Percentiles rank a stretch among this genome's conserved stretches.
These are phyloP conservation scores for Cryptoblepharus egeriae DNA, from an alignment of 2,797 vertebrate species.

Conservation along the genomic window DNA sequence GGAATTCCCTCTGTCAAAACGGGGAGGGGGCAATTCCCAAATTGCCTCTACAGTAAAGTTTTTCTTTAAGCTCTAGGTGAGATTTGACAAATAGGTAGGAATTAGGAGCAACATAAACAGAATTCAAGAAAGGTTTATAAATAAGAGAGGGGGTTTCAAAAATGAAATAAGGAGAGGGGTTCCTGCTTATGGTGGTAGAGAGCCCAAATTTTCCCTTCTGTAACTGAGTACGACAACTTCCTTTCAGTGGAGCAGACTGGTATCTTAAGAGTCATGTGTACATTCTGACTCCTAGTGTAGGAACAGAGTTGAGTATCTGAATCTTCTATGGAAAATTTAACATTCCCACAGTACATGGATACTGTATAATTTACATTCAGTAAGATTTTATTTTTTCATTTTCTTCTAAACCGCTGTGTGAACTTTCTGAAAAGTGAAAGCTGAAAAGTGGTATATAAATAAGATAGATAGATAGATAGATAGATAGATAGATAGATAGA, in stretches of 20 bases:
- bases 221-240: conserved; percentile 9
- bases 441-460: too few relatives aligned
- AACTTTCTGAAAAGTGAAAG: too few relatives aligned
- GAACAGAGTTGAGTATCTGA: background rate
- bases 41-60: background rate
- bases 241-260: background rate
- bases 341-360: background rate
- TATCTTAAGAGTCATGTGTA: background rate
- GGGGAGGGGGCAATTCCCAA: background rate
- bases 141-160: conserved; percentile 12
- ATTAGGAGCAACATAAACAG: conserved; percentile 38
- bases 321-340: background rate
- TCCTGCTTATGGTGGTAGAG: conserved; percentile 23
- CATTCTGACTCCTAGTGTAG: conserved; percentile 9
- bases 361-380: background rate
- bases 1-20: conserved; percentile 44
- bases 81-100: conserved; percentile 33
- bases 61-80: conserved; percentile 29
- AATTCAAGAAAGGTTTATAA: conserved; percentile 34
- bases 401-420: too few relatives aligned
- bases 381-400: background rate
- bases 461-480: too few relatives aligned
- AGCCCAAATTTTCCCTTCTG: conserved; percentile 3
- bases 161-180: background rate
- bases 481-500: too few relatives aligned